These are phyloP conservation scores for Lottia gigantea DNA, from an alignment of 2,888 invertebrate genomes.

Conservation along the genomic window DNA sequence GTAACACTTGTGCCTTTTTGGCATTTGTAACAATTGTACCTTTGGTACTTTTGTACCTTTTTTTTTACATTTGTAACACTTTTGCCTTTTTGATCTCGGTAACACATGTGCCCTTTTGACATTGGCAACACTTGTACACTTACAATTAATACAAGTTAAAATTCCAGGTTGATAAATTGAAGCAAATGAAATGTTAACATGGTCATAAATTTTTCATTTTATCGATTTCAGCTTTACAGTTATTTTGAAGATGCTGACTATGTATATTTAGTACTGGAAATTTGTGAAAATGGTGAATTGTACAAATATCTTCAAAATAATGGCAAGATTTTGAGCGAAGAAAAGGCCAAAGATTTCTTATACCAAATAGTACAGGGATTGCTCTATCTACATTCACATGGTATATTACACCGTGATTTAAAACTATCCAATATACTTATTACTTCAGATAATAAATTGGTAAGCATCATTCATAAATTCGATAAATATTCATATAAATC, in stretches of 20 bases:
- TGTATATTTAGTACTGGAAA: conserved; percentile 91
- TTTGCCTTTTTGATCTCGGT: too few relatives aligned
- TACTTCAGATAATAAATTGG: conserved; percentile 85
- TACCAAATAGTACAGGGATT: conserved; percentile 89
- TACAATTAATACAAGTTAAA: too few relatives aligned
- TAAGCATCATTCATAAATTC: conserved; percentile 67
- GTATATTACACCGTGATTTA: conserved; percentile 92
- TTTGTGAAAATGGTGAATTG: conserved; percentile 92
- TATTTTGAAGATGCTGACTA: conserved; percentile 91
- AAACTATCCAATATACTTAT: conserved; percentile 89
- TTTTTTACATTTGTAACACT: too few relatives aligned
- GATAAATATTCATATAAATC: background rate
- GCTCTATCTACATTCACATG: conserved; percentile 89
- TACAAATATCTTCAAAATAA: conserved; percentile 82
- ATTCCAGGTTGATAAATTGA: too few relatives aligned
- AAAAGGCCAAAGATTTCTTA: conserved; percentile 69
- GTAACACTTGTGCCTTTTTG: too few relatives aligned
- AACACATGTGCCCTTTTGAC: too few relatives aligned
- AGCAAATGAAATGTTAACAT: too few relatives aligned
- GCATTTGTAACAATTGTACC: too few relatives aligned
- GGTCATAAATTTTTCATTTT: background rate
- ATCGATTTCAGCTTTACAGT: conserved; percentile 76
- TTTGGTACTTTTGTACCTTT: too few relatives aligned
- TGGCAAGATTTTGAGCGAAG: conserved; percentile 69
- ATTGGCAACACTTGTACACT: too few relatives aligned